These are phyloP conservation scores for Phrynocephalus versicolor DNA, from an alignment of 2,113 vertebrate species.

Conservation along the genomic window DNA sequence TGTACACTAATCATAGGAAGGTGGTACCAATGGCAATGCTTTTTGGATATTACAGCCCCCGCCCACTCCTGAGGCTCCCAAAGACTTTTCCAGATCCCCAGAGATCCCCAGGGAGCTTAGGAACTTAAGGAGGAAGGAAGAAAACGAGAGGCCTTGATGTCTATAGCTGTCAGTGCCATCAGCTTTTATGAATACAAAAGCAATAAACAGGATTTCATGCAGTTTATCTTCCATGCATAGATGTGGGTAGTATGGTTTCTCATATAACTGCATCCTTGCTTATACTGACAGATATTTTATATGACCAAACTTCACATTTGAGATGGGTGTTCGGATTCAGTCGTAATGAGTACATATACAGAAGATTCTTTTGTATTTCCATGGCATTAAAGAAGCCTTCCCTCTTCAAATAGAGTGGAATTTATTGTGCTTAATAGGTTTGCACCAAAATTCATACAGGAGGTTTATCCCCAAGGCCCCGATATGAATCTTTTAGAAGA, in stretches of 20 bases:
- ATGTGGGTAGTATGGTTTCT: not conserved
- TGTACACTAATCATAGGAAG: no score
- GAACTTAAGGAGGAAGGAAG: no score
- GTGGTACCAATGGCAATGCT: no score
- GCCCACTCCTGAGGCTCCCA: no score
- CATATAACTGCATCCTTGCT: not conserved
- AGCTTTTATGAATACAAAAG: no score
- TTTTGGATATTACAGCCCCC: no score
- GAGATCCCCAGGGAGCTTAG: no score
- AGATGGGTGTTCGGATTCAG: not conserved
- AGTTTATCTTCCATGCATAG: not conserved
- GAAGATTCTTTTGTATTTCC: not conserved
- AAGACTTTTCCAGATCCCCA: no score
- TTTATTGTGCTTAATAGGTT: not conserved
- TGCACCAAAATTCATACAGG: not conserved
- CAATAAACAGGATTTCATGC: no score
- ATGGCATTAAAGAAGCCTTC: not conserved
- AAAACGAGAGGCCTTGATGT: no score
- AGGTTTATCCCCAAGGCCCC: not conserved
- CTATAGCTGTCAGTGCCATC: no score
- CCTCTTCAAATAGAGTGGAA: not conserved
- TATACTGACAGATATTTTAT: not conserved
- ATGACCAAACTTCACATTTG: not conserved
- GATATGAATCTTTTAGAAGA: not conserved
- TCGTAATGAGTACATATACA: not conserved